A percentile compares a stretch with the other conserved stretches of the same genome.
Evolutionary conservation across 2,797 vertebrate species (phyloP).

Genomic region (Eurystomus glaucurus): DNA sequence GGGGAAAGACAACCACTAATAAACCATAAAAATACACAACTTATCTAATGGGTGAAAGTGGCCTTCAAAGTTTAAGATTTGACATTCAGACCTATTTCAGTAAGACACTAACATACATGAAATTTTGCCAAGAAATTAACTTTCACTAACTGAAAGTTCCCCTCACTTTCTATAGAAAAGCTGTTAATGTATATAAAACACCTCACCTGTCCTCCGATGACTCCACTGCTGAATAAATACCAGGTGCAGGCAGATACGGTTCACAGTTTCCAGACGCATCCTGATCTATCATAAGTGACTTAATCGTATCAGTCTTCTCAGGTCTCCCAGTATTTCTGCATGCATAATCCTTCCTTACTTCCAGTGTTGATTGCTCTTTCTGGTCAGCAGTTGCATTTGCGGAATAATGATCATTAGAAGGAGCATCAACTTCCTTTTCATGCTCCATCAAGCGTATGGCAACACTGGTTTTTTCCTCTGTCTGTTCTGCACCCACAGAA

Average conservation of each 20-base stretch:
- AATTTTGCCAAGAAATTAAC: background rate
- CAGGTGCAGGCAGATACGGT: background rate
- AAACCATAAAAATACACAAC: background rate
- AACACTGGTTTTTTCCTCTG: background rate
- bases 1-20: background rate
- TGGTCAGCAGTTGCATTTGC: background rate
- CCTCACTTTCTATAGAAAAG: background rate
- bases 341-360: background rate
- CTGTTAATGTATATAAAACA: background rate
- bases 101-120: background rate
- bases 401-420: background rate
- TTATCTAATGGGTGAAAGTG: background rate
- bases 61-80: background rate
- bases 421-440: background rate
- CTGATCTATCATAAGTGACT: background rate
- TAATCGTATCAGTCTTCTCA: background rate
- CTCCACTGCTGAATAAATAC: background rate
- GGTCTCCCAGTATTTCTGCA: background rate
- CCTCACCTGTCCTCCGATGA: conserved; percentile 63
- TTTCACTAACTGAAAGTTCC: background rate
- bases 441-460: background rate
- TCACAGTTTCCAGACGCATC: background rate
- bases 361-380: background rate
- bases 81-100: background rate
- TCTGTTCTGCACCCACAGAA: background rate